A percentile compares a stretch with the other conserved stretches of the same genome.
phyloP scores from a whole-genome alignment of 2,888 invertebrate species.

The Nowickia ferox region DNA sequence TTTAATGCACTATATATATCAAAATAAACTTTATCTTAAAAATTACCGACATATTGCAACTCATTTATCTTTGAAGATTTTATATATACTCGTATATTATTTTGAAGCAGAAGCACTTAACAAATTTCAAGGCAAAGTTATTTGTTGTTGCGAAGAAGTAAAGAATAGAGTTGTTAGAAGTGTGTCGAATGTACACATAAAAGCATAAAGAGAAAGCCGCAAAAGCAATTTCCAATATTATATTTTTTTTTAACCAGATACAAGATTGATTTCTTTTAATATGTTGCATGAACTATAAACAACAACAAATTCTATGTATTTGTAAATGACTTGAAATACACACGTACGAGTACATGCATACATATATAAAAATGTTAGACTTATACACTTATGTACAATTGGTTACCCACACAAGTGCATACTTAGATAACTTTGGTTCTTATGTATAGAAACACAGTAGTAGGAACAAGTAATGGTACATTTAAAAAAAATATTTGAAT shows the following conservation, averaged over 20 bases:
- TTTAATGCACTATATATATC: background rate
- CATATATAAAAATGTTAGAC: background rate
- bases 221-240: constrained; percentile 64
- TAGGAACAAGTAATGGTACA: background rate
- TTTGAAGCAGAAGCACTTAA: constrained; percentile 31
- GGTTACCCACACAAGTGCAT: constrained; percentile 4
- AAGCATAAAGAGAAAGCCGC: constrained; percentile 34
- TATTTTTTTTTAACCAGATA: constrained; percentile 49
- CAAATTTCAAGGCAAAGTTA: constrained; percentile 36
- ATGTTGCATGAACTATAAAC: constrained; percentile 55
- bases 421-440: constrained; percentile 1
- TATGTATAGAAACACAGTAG: background rate
- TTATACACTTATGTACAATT: constrained; percentile 14
- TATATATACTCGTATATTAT: constrained; percentile 25
- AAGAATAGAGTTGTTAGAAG: background rate
- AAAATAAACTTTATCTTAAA: constrained; percentile 13
- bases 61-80: constrained; percentile 59
- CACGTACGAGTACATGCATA: background rate
- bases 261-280: constrained; percentile 63
- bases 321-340: constrained; percentile 42
- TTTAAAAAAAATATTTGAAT: background rate
- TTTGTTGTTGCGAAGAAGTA: background rate
- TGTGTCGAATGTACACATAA: background rate
- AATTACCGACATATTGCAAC: constrained; percentile 48
- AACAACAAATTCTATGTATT: constrained; percentile 58